A percentile compares a stretch with the other conserved stretches of the same genome.
These are phyloP conservation scores for Petaurus breviceps DNA, from an alignment of 2,113 vertebrate species.

Conservation along the genomic window DNA sequence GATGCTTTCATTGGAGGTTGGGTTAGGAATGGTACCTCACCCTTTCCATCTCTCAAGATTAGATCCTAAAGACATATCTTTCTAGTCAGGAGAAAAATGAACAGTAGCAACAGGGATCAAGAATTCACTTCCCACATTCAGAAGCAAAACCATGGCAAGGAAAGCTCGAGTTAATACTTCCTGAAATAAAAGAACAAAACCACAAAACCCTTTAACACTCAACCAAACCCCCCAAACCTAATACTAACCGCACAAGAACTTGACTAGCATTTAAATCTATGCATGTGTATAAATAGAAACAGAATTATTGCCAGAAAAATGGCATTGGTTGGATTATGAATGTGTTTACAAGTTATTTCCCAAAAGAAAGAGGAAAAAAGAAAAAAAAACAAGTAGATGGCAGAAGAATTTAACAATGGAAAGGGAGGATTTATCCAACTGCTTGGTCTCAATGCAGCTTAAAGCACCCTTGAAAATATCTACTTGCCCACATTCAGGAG, in stretches of 20 bases:
- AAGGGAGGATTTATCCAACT: not conserved
- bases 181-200: constrained; percentile 73
- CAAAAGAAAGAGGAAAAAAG: not conserved
- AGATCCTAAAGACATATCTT: not conserved
- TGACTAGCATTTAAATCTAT: constrained; percentile 52
- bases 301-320: constrained; percentile 62
- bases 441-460: not conserved
- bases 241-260: constrained; percentile 48
- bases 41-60: constrained; percentile 1
- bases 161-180: constrained; percentile 62
- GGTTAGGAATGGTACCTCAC: not conserved
- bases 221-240: constrained; percentile 50
- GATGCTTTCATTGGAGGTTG: not conserved
- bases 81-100: constrained; percentile 37
- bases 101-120: not conserved
- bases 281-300: constrained; percentile 63
- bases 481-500: not conserved
- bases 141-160: constrained; percentile 55
- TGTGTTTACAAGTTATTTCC: constrained; percentile 43
- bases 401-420: constrained; percentile 3
- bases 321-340: constrained; percentile 11
- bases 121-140: constrained; percentile 14
- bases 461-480: constrained; percentile 12
- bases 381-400: not conserved
- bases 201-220: constrained; percentile 63